phyloP scores from a whole-genome alignment of 2,888 invertebrate genomes.

The Dynastes tityus region DNA sequence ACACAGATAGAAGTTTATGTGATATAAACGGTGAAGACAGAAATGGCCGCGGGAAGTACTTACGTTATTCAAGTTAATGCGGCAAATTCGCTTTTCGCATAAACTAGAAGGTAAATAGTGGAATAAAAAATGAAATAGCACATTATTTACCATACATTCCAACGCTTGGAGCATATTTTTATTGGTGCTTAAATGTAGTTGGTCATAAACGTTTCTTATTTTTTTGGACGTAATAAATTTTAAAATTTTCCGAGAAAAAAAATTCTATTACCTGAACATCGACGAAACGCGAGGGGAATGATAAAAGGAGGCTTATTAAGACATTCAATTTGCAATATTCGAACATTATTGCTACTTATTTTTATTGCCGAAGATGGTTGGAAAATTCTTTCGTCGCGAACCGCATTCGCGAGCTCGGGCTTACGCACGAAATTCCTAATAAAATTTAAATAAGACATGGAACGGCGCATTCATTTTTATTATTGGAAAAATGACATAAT shows the following conservation, averaged over 20 bases:
- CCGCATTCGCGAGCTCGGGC: not conserved
- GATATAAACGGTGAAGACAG: too few species aligned
- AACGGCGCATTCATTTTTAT: constrained; percentile 37
- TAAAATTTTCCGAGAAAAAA: constrained; percentile 34
- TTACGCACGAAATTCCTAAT: constrained; percentile 34
- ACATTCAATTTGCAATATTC: constrained; percentile 41
- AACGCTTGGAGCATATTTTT: constrained; percentile 15
- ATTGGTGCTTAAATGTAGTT: constrained; percentile 11
- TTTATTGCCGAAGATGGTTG: constrained; percentile 38
- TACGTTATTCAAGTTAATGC: too few species aligned
- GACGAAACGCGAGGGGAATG: constrained; percentile 6
- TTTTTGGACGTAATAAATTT: constrained; percentile 16
- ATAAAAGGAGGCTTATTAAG: constrained; percentile 40
- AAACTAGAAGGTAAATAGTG: too few species aligned
- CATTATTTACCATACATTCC: not conserved
- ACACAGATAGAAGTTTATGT: too few species aligned
- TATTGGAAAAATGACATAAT: constrained; percentile 38
- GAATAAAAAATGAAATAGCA: too few species aligned
- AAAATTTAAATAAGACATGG: constrained; percentile 44
- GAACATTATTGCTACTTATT: constrained; percentile 47
- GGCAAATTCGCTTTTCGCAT: too few species aligned
- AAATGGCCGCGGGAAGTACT: too few species aligned
- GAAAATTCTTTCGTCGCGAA: not conserved
- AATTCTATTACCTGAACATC: constrained; percentile 39
- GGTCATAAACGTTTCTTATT: constrained; percentile 25